phyloP scores from a whole-genome alignment of 1,140 invertebrate genomes.

The Lordiphosa stackelbergi region DNA sequence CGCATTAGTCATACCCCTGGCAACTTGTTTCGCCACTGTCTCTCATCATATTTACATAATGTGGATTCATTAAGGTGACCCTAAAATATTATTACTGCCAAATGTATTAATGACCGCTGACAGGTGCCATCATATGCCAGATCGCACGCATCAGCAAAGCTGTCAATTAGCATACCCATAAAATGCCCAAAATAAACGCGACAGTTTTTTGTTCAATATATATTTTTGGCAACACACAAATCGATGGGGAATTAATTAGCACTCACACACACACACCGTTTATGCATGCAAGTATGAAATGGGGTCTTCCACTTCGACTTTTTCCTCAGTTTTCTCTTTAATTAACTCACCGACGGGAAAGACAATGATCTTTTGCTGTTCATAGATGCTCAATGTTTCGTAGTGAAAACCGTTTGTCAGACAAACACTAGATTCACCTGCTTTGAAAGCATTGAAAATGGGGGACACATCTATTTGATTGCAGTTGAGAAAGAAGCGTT shows the following conservation, averaged over 20 bases:
- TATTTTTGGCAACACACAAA: conserved; percentile 27
- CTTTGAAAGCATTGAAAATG: neutral
- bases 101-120: conserved; percentile 39
- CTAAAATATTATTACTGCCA: conserved; percentile 39
- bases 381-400: conserved; percentile 40
- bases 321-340: neutral
- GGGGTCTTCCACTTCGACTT: neutral
- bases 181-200: conserved; percentile 44
- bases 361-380: conserved; percentile 34
- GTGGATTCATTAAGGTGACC: conserved; percentile 28
- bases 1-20: conserved; percentile 40
- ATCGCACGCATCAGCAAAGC: conserved; percentile 44
- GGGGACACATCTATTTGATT: conserved; percentile 29
- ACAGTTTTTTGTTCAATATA: conserved; percentile 35
- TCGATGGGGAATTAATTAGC: conserved; percentile 25
- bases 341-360: conserved; percentile 49
- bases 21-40: conserved; percentile 31
- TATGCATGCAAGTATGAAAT: conserved; percentile 34
- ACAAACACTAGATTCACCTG: conserved; percentile 2
- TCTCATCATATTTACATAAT: conserved; percentile 43
- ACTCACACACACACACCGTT: neutral
- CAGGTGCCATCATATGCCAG: conserved; percentile 63
- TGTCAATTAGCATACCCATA: conserved; percentile 58
- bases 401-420: conserved; percentile 49
- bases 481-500: conserved; percentile 52